Evolutionary conservation across 2,888 invertebrate species (phyloP), one percentile per base, ranked within the genome.

Genomic region (Diarsia dahlii): DNA sequence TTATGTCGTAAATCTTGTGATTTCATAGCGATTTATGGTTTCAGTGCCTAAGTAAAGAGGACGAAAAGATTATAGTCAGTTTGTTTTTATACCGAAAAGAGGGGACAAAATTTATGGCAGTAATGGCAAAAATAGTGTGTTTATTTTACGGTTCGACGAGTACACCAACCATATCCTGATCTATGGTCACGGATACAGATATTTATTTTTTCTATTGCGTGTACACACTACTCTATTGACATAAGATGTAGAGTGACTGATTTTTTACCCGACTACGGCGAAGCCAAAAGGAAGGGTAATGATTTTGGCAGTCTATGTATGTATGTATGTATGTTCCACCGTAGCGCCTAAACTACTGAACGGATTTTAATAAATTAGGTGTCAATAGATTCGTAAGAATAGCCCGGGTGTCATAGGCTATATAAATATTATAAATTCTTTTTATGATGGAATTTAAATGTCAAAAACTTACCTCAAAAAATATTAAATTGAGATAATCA

Each of bases 1-100:
- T 83, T 63, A 28, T 72, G 72, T 71, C 68, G 56, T 84, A 86
- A 86, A 83, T 80, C 79, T 66, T 48, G 34, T 78, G 52, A 85
- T 65, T 72, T 74, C 18, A 67, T 74, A 56, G 54, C 28, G 63
- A 85, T 66, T 72, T 74, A 63, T 67, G 73, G 13, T 62, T 63
- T 52, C 10, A 23, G 20, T 45, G 68, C 3, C 5, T 68, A 8
- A 18, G 52, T 68, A 34, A 58, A 12, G 34, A 23, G 13, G 23
- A 34, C 34, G n/a, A 63, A 56, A 54, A 74, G 48, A 62, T 5
- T 18, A 23, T 20, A n/a, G n/a, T n/a, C 3, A 48, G 48, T 72
- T 66, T 60, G 65, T 54, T 60, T 56, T 60, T 70, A 58, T 23
- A 20, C 8, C 15, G 23, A 62, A 28, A 58, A 66, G 3, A 60